Percentiles rank a stretch among this genome's conserved stretches.
Evolutionary conservation across 92 coral and sea anemone genomes (phyloP).

Genomic region (Porites divaricata): DNA sequence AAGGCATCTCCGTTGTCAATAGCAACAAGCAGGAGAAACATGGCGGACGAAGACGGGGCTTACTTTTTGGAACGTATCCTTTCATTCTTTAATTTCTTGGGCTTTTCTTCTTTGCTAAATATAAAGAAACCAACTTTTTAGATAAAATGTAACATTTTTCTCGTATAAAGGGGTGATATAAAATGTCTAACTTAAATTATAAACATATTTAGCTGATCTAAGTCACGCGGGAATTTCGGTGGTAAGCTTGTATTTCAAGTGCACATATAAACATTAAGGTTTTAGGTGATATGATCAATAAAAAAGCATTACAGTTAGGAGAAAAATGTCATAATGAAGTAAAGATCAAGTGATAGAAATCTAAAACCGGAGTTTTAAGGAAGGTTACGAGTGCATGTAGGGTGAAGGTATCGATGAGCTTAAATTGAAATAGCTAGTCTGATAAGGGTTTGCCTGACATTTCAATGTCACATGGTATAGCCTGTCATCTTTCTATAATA

Average conservation of each 20-base stretch:
- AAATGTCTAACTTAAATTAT: neutral
- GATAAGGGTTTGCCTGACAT: no score
- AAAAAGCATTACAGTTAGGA: neutral
- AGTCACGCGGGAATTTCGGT: slow-evolving; percentile 1
- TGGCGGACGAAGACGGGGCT: slow-evolving; percentile 96
- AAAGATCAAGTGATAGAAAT: neutral
- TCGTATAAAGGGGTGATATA: neutral
- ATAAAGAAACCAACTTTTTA: neutral
- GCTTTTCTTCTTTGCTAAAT: neutral
- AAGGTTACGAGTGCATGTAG: no score
- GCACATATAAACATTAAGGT: no score
- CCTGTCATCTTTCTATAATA: no score
- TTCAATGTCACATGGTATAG: no score
- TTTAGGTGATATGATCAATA: neutral
- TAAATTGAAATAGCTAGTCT: no score
- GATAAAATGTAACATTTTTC: neutral
- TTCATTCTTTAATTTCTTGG: neutral
- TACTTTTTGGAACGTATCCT: slow-evolving; percentile 97
- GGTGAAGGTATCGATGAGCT: no score
- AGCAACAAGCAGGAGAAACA: slow-evolving; percentile 77
- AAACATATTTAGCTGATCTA: no score
- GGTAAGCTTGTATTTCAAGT: no score
- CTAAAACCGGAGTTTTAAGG: no score
- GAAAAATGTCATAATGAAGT: neutral
- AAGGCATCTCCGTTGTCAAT: slow-evolving; percentile 47